phyloP scores from a whole-genome alignment of 2,797 vertebrate genomes.

The Remorina albescens region DNA sequence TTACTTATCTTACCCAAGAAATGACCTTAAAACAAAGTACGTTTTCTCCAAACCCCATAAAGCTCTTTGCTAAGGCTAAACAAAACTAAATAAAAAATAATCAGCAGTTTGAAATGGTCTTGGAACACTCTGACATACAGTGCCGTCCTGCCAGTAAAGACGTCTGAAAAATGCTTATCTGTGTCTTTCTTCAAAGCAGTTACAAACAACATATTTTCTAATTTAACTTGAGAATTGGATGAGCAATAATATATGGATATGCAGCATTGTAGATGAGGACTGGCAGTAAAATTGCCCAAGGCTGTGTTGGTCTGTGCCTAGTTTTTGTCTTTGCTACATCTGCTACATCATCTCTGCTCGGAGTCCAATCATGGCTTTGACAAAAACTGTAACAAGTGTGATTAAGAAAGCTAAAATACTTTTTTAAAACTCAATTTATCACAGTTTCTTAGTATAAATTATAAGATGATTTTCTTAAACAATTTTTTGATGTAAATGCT shows the following conservation, averaged over 20 bases:
- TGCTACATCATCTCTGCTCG: not conserved
- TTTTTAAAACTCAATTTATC: not conserved
- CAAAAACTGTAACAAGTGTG: not conserved
- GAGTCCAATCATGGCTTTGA: not conserved
- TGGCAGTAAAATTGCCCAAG: not conserved
- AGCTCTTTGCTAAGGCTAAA: not conserved
- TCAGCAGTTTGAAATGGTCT: not conserved
- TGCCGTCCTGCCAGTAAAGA: not conserved
- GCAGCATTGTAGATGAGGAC: not conserved
- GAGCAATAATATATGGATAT: conserved; percentile 1
- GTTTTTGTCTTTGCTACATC: not conserved
- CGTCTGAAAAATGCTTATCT: not conserved
- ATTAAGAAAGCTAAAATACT: not conserved
- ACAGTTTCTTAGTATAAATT: conserved; percentile 11
- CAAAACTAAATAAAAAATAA: not conserved
- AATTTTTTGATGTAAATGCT: conserved; percentile 42
- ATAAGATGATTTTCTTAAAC: conserved; percentile 36
- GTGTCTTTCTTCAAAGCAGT: not conserved
- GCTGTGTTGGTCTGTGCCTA: not conserved
- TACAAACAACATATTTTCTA: conserved; percentile 1
- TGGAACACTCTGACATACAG: conserved; percentile 1
- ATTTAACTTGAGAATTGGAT: not conserved
- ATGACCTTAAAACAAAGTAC: not conserved
- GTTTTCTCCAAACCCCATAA: not conserved
- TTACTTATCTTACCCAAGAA: not conserved